Base-by-base conservation (phyloP, 92 coral and sea anemone genomes). In the Porites lobata region DNA sequence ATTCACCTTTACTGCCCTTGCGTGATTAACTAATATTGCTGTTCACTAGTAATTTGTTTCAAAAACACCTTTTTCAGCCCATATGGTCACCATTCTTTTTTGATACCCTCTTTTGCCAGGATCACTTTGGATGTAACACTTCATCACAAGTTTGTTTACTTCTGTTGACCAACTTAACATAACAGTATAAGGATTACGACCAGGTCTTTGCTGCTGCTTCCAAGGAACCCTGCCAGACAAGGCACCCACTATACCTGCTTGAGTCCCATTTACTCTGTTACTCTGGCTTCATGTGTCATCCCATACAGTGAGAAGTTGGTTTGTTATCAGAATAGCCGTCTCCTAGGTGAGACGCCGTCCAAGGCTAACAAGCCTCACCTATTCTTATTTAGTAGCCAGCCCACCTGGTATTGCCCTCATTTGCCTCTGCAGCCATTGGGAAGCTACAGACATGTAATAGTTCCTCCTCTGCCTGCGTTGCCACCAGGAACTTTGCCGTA, bases 121-220 rank as follows among this genome's bases (percentile, higher is more conserved):
- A 65, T 88, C 76, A 75, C 92, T 88, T 77, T 47, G 74, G 65
- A 82, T 85, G 54, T 88, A 82, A 88, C 92, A 82, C 77, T 82
- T 38, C 66, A 89, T 89, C 20, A 89, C 76, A 29, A 89, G 61
- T 68, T 83, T 83, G 62, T 83, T 89, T 53, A 89, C 72, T 71
- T 75, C 77, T 22, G 5, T 76, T 26, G 88, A 76, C 88, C 85
- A 89, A 57, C 69, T 79, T 58, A 68, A 65, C 74, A 77, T 81
- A 56, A 51, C 92, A 82, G 77, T 76, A 13, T 52, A 67, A 52
- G 69, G 90, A 66, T 75, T 76, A 74, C 58, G 84, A 85, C 89
- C 83, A 62, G 84, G 89, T 85, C 84, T 69, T 76, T 83, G 82
- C 84, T 85, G 89, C 29, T 85, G 47, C 47, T 0, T 4, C 47